Base-by-base conservation (phyloP, 2,113 vertebrate genomes). In the Coracopsis vasa region DNA sequence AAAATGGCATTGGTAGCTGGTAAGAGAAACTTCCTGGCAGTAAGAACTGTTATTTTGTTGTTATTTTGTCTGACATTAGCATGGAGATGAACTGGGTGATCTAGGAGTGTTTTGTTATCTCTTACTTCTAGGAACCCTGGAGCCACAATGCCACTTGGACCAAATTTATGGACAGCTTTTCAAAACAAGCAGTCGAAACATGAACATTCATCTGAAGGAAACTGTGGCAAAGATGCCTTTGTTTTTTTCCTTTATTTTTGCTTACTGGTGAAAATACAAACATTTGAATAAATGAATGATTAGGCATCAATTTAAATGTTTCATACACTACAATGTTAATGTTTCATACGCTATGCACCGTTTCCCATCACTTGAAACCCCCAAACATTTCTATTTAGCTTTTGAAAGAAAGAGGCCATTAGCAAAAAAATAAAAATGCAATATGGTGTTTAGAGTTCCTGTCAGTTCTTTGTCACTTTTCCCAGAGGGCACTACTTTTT, bases 101-200 rank as follows among this genome's bases (percentile, higher is more conserved):
- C 94, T 95, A 93, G 48, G 88, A 92, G 86, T 94, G 86, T 92
- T 95, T 95, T 97, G 90, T 84, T 96, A 96, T 96, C 96, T 96
- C 96, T 96, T 96, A 96, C 94, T 97, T 97, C 96, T 95, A 96
- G 95, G 96, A 96, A 96, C 78, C 70, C 88, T 71, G 89, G 79
- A 95, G 91, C 95, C 95, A 92, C 95, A 96, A 95, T 89, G 94
- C 80, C 86, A 91, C 88, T 96, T 88, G 77, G 92, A 85, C 66
- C 4, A 18, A 80, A 84, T 94, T 95, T 96, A 95, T 51, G 77
- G 66, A 91, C 73, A 85, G 95, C 86, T 75, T 97, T 93, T 95
- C 94, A 94, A 96, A 96, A 95, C 83, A 95, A 96, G 92, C 56
- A 79, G 62, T 29, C 0, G 0, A 74, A 91, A 91, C 35, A 53